Evolutionary conservation across 2,113 vertebrate species (phyloP).

Genomic region (Rhegmatorhina hoffmannsi): DNA sequence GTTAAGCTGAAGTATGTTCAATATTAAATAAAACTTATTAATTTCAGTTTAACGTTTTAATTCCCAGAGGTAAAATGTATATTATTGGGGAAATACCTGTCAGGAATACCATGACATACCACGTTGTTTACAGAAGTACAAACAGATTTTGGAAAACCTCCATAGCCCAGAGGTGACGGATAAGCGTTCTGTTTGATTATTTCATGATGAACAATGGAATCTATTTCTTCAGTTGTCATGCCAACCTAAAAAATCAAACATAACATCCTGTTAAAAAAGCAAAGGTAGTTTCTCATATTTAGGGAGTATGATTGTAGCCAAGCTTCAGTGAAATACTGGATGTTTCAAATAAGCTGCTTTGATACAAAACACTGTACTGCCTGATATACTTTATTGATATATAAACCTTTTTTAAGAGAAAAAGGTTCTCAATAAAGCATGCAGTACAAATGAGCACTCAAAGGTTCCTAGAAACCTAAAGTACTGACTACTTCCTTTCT

Average conservation of each 20-base stretch:
- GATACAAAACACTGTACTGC: conserved; percentile 1
- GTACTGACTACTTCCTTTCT: background rate
- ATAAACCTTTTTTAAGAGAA: background rate
- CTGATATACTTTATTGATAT: background rate
- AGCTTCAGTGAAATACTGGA: background rate
- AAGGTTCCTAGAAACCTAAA: background rate
- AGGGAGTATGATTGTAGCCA: conserved; percentile 19
- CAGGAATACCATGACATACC: conserved; percentile 91
- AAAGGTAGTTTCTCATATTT: conserved; percentile 54
- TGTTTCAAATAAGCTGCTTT: conserved; percentile 6
- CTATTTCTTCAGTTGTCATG: conserved; percentile 98
- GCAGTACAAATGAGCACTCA: background rate
- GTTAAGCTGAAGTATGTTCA: conserved; percentile 43
- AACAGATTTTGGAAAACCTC: conserved; percentile 93
- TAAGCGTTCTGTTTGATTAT: conserved; percentile 91
- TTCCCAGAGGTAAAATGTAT: conserved; percentile 52
- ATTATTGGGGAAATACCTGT: conserved; percentile 85
- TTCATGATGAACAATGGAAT: conserved; percentile 94
- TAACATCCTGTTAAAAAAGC: conserved; percentile 62
- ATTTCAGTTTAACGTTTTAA: conserved; percentile 56
- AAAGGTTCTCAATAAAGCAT: background rate
- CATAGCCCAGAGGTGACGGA: conserved; percentile 93
- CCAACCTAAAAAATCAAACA: conserved; percentile 87
- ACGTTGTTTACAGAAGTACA: conserved; percentile 92
- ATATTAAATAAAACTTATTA: conserved; percentile 30